Evolutionary conservation across 2,888 invertebrate genomes (phyloP).

Genomic region (Pyrrhosoma nymphula): DNA sequence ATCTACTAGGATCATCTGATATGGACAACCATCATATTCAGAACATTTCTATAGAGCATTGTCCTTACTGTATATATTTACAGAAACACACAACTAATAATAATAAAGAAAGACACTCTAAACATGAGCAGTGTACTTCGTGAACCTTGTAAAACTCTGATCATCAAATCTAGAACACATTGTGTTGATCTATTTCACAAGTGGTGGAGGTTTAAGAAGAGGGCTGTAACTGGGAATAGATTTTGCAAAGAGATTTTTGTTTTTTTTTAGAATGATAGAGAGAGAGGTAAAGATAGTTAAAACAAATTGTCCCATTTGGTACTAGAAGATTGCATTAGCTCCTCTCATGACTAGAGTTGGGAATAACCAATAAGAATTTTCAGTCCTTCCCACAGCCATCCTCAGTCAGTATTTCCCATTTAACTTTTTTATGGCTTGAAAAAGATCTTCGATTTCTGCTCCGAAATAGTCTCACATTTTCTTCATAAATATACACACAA

Average conservation of each 20-base stretch:
- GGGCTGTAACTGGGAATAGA: slow-evolving; percentile 38
- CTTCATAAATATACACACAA: slow-evolving; percentile 63
- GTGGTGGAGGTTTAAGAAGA: slow-evolving; percentile 50
- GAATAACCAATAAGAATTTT: slow-evolving; percentile 31
- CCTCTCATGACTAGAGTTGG: slow-evolving; percentile 47
- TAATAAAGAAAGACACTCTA: slow-evolving; percentile 33
- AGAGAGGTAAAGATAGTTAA: background rate
- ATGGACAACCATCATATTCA: slow-evolving; percentile 63
- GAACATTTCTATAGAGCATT: slow-evolving; percentile 66
- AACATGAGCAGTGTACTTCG: slow-evolving; percentile 66
- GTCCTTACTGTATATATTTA: slow-evolving; percentile 67
- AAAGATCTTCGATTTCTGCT: slow-evolving; percentile 55
- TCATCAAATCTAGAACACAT: slow-evolving; percentile 62
- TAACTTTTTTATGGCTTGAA: slow-evolving; percentile 39
- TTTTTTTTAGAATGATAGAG: slow-evolving; percentile 4
- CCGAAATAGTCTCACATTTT: slow-evolving; percentile 50
- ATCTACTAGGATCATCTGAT: slow-evolving; percentile 65
- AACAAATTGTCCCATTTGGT: slow-evolving; percentile 55
- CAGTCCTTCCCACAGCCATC: slow-evolving; percentile 66
- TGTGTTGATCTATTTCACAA: slow-evolving; percentile 64
- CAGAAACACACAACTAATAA: slow-evolving; percentile 67
- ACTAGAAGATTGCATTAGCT: slow-evolving; percentile 45
- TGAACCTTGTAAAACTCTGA: slow-evolving; percentile 61
- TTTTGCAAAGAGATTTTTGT: slow-evolving; percentile 41
- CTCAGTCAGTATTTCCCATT: slow-evolving; percentile 55